Evolutionary conservation across 2,113 vertebrate genomes (phyloP).

Genomic region (Heptranchias perlo): DNA sequence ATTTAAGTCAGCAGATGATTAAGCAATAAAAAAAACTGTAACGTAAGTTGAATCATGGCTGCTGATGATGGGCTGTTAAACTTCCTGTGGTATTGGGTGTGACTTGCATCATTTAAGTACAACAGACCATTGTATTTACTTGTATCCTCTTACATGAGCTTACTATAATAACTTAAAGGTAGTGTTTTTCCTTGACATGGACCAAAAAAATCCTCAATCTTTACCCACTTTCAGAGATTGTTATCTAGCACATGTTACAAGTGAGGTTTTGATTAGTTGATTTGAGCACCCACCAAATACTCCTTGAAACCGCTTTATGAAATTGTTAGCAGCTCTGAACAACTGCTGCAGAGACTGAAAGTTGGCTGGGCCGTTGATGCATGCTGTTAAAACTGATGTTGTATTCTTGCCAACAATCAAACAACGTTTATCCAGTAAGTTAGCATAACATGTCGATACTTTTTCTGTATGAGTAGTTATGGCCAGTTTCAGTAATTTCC

Average conservation of each 20-base stretch:
- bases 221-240: background rate
- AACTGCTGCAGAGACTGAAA: background rate
- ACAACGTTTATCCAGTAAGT: background rate
- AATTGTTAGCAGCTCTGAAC: background rate
- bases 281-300: background rate
- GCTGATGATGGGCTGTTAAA: background rate
- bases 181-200: background rate
- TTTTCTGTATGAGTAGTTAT: background rate
- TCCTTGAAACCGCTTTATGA: slow-evolving; percentile 11
- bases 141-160: background rate
- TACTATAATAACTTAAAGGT: background rate
- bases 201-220: background rate
- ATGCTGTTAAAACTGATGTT: slow-evolving; percentile 22
- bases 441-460: background rate
- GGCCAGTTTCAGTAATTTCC: background rate
- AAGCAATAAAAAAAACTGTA: background rate
- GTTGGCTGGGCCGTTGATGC: background rate
- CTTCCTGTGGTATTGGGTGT: background rate
- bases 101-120: background rate
- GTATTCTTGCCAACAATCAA: background rate
- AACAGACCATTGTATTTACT: background rate
- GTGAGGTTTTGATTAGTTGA: background rate
- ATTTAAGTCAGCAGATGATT: background rate
- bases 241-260: background rate
- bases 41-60: background rate